Conservation (phyloP, 2,113 vertebrate species). For the Muntiacus reevesi region DNA sequence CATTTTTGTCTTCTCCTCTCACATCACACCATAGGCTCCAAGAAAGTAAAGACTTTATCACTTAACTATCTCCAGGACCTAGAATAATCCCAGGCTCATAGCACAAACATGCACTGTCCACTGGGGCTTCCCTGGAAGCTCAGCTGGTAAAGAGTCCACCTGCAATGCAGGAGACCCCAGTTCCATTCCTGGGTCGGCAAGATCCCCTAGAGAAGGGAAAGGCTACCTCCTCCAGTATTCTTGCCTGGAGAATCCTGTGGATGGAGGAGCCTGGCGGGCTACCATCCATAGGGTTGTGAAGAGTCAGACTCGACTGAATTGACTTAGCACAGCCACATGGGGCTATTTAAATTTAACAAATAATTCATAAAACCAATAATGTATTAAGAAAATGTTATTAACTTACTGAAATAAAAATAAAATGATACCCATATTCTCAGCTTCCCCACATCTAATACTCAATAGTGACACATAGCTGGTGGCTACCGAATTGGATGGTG, state of each 20-base stretch:
- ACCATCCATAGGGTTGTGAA: background rate
- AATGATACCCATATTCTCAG: background rate
- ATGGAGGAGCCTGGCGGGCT: background rate
- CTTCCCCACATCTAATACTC: background rate
- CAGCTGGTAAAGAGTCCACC: background rate
- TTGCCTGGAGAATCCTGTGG: background rate
- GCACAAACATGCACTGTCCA: accelerated
- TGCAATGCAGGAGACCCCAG: background rate
- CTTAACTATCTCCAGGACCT: background rate
- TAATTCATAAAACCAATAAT: background rate
- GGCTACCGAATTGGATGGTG: accelerated
- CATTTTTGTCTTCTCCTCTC: background rate
- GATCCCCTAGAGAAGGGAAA: background rate
- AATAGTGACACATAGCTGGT: background rate
- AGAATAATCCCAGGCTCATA: background rate
- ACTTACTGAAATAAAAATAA: background rate
- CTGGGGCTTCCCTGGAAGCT: background rate
- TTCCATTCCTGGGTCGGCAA: accelerated
- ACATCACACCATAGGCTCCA: background rate
- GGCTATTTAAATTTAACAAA: background rate
- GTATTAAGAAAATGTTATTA: background rate
- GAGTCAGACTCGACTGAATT: background rate
- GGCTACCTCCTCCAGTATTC: background rate
- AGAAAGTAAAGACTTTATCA: background rate
- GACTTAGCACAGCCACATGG: background rate